Base-by-base conservation (phyloP, 1,140 invertebrate species). In the Diorhabda sublineata region DNA sequence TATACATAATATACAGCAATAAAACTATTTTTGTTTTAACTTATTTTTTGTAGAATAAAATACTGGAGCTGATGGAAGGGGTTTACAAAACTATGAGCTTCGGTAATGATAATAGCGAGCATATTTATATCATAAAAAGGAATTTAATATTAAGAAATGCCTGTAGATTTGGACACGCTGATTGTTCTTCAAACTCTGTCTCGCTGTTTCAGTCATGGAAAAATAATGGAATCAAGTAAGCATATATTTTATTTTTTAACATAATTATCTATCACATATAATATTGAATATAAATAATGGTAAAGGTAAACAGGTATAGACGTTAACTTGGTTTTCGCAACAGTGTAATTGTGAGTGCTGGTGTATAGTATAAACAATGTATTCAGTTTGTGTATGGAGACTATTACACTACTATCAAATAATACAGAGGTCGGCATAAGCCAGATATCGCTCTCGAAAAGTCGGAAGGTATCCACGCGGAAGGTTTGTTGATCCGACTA, bases 111-210 rank as follows among this genome's bases (percentile, higher is more conserved):
- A 44, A 41, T 1, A 74, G 82, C 42, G 75, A 71, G 3, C 77
- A 81, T 0, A 71, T 82, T 58, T 78, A 82, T 45, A 81, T 81
- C 2, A 78, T 80, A 4, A 78, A 81, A 69, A 76, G 81, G 41
- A 76, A 73, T 2, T 78, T 81, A 64, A 78, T 86, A 0, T 69
- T 85, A 3, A 74, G 77, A 6, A 85, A 84, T 82, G 79, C 83
- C 5, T 89, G 88, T 72, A 75, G 82, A 68, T 81, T 84, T 42
- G 82, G 78, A 42, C 69, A 84, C 26, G 41, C 71, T 26, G 76
- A 83, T 45, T 90, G 88, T 69, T 75, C 83, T 65, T 69, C 59
- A 58, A 47, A 26, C 26, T 26, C 26, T 26, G 26, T 26, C 26
- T 26, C 26, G 26, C 26, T 26, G 26, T 26, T 26, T 26, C 26